Conservation (phyloP, 2,113 vertebrate species). For the Prochilodus magdalenae region DNA sequence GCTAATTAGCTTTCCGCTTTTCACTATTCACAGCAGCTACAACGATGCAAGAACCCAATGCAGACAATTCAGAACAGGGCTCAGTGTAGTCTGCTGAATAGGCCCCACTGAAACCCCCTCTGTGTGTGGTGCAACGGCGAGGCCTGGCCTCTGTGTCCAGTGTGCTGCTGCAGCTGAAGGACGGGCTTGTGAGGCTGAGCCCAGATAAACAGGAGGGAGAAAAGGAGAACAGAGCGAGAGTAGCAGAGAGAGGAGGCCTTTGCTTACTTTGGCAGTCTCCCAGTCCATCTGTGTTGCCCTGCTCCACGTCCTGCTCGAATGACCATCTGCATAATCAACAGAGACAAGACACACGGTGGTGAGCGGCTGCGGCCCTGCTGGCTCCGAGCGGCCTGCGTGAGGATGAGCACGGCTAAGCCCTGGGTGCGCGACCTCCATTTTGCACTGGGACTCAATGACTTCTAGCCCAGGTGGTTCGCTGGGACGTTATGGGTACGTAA, state of each 20-base stretch:
- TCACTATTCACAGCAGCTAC: constrained; percentile 32
- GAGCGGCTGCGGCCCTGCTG: constrained; percentile 63
- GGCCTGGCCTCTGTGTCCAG: constrained; percentile 37
- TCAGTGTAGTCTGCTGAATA: constrained; percentile 44
- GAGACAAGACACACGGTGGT: constrained; percentile 80
- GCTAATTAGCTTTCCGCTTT: not conserved
- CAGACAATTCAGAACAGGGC: constrained; percentile 30
- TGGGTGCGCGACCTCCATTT: constrained; percentile 8
- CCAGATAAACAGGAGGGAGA: constrained; percentile 71
- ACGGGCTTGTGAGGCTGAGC: constrained; percentile 65
- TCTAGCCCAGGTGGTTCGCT: constrained; percentile 6
- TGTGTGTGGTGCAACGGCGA: constrained; percentile 25
- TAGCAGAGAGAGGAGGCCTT: constrained; percentile 68
- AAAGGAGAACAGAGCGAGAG: constrained; percentile 25
- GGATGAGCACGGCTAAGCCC: not conserved
- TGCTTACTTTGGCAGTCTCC: constrained; percentile 99
- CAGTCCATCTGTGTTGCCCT: constrained; percentile 97
- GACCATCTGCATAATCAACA: constrained; percentile 82
- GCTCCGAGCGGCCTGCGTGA: constrained; percentile 8
- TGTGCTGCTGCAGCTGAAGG: constrained; percentile 45
- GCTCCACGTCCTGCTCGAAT: constrained; percentile 97
- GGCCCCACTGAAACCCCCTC: constrained; percentile 33
- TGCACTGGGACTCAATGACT: constrained; percentile 21
- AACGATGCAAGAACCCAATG: constrained; percentile 38
- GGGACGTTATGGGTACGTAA: not conserved